Evolutionary conservation across 2,888 invertebrate genomes (phyloP).

Genomic region (Schizotus pectinicornis): DNA sequence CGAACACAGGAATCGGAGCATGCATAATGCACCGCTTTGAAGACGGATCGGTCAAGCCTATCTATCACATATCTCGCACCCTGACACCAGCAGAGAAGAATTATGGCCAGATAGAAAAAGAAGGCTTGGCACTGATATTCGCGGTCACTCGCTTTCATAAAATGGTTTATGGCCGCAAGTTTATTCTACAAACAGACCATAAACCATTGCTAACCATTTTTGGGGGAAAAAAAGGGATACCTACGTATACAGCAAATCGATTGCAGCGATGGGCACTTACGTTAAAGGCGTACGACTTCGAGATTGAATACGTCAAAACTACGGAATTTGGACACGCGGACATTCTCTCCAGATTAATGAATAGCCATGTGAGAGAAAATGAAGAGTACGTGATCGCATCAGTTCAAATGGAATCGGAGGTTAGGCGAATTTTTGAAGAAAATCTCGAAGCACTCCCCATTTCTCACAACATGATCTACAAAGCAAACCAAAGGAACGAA

Average conservation of each 20-base stretch:
- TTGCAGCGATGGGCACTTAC: slow-evolving; percentile 36
- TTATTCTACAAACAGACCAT: slow-evolving; percentile 48
- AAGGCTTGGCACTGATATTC: slow-evolving; percentile 46
- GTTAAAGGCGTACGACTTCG: slow-evolving; percentile 36
- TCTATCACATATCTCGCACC: slow-evolving; percentile 38
- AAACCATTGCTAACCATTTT: background rate
- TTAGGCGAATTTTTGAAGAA: too few relatives aligned
- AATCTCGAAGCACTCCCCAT: background rate
- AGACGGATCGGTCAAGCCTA: slow-evolving; percentile 39
- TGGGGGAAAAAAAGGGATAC: slow-evolving; percentile 15
- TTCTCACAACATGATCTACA: background rate
- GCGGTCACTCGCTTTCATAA: slow-evolving; percentile 46
- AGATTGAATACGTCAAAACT: slow-evolving; percentile 35
- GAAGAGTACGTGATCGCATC: too few relatives aligned
- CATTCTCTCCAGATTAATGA: too few relatives aligned
- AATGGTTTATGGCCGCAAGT: slow-evolving; percentile 46
- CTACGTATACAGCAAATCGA: slow-evolving; percentile 31
- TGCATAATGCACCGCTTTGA: slow-evolving; percentile 10
- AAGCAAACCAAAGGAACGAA: background rate
- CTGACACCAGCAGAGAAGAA: slow-evolving; percentile 45
- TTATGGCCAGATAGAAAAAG: slow-evolving; percentile 50
- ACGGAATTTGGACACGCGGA: slow-evolving; percentile 22
- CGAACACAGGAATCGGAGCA: slow-evolving; percentile 1
- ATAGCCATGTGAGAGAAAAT: slow-evolving; percentile 14
- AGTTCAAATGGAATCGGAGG: too few relatives aligned